Evolutionary conservation across 2,888 invertebrate genomes (phyloP), one percentile per base, ranked within the genome.

Genomic region (Drosophila niveifrons): DNA sequence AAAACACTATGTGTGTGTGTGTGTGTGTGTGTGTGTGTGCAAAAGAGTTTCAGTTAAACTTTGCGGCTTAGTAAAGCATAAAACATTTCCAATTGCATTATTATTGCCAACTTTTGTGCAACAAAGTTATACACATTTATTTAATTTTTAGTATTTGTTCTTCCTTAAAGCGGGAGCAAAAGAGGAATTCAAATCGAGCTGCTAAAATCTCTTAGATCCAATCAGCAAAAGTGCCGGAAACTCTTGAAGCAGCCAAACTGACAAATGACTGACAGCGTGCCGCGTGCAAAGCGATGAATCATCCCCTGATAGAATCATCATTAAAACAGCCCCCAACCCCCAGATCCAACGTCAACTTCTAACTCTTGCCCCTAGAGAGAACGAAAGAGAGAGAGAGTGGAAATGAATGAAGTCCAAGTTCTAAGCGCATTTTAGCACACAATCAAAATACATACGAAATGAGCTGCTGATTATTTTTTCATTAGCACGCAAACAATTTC

Each of bases 401-500:
- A 18, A 17, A 0, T 18, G 18, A 15, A 3, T 11, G 44, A 18
- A 44, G 17, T n/a, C 34, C 23, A 23, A 11, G 44, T 43, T 23
- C 43, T 50, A 46, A 61, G 46, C 52, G 55, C 72, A 71, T 75
- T 81, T 83, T 80, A 68, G 75, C 77, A 85, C 88, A 82, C 86
- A 82, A 88, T 85, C 78, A 85, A 88, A 84, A 85, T 82, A 72
- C 82, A 88, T 88, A 88, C 56, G 52, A 88, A 88, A 88, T 85
- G 73, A 82, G 82, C 73, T 74, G 78, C 72, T 78, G 82, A 85
- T 85, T 85, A 82, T 85, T 85, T 82, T 85, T 85, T 88, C 78
- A 82, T 84, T 88, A 86, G 86, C 78, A 77, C 78, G 75, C 75
- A 70, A 78, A 51, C 66, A 78, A 73, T 66, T 78, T 65, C 52